Evolutionary conservation across 2,888 invertebrate genomes (phyloP).

Genomic region (Lordiphosa fenestrarum): DNA sequence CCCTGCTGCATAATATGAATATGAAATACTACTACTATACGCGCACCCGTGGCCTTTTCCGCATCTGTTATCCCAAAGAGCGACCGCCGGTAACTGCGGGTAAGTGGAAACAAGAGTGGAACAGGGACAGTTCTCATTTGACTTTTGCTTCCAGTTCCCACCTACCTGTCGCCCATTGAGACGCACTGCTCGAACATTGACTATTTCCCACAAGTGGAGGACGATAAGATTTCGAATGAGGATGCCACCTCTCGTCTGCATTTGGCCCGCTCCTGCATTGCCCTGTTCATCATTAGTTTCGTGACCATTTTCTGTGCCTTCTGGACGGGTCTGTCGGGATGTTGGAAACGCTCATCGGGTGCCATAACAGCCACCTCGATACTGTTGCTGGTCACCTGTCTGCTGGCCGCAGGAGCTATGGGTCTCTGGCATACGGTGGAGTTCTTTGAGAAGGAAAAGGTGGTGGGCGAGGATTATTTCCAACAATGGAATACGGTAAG

Average conservation of each 20-base stretch:
- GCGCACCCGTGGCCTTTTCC: slow-evolving; percentile 95
- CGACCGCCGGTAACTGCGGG: slow-evolving; percentile 87
- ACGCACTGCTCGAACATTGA: slow-evolving; percentile 97
- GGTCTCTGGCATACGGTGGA: slow-evolving; percentile 97
- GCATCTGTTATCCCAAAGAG: slow-evolving; percentile 96
- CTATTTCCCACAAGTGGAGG: slow-evolving; percentile 87
- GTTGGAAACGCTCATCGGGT: slow-evolving; percentile 96
- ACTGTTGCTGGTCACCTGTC: slow-evolving; percentile 83
- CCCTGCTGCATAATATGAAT: slow-evolving; percentile 89
- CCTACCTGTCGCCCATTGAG: slow-evolving; percentile 94
- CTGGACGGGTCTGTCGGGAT: slow-evolving; percentile 97
- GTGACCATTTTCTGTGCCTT: slow-evolving; percentile 95
- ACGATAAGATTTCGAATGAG: slow-evolving; percentile 78
- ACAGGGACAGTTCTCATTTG: neutral
- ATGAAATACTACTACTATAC: slow-evolving; percentile 94
- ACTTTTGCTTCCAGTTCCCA: slow-evolving; percentile 84
- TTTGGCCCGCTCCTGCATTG: slow-evolving; percentile 96
- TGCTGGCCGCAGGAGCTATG: slow-evolving; percentile 96
- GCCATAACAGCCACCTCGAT: slow-evolving; percentile 97
- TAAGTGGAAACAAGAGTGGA: slow-evolving; percentile 78
- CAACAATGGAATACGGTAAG: slow-evolving; percentile 94
- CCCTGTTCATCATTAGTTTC: slow-evolving; percentile 95
- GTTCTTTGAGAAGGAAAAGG: slow-evolving; percentile 96
- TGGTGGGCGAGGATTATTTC: slow-evolving; percentile 94
- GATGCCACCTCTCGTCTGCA: slow-evolving; percentile 91